Evolutionary conservation across 2,797 vertebrate genomes (phyloP), one percentile per base, ranked within the genome.

Genomic region (Gadopsis marmoratus): DNA sequence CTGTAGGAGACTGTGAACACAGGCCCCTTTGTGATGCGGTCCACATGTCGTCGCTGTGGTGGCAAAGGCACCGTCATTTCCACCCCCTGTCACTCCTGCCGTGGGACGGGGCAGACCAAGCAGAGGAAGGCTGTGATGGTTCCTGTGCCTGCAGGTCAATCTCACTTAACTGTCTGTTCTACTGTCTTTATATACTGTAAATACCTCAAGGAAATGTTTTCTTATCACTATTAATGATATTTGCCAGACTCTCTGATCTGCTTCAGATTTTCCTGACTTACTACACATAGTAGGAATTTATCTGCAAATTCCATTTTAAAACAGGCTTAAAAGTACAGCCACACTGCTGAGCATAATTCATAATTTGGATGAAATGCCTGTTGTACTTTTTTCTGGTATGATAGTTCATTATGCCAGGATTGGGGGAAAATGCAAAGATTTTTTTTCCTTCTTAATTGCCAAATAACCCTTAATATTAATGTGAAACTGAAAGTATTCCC

Each of bases 11-110:
- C 98, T 0, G 94, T 99, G 86, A 99, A 98, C 65, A 99, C 97
- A 0, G 98, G 98, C 1, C 98, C 98, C 0, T 99, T 99, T 0
- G 98, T 99, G 73, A 99, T 99, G 98, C 96, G 98, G 4, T 99
- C 98, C 1, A 98, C 97, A 0, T 99, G 98, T 71, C 96, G 98
- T 0, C 96, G 97, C 16, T 99, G 98, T 3, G 90, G 95, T 0
- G 98, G 98, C 7, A 97, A 96, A 11, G 98, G 98, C 53, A 93
- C 96, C 0, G 93, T 98, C 76, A 93, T 99, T 65, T 95, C 96
- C 0, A 94, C 94, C 0, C 98, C 97, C 0, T 99, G 98, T 6
- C 29, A 87, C 0, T 23, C 95, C 0, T 99, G 98, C 76, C 95
- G 93, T 4, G 98, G 98, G 19, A 91, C 93, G 0, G 98, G 98